A percentile compares a stretch with the other conserved stretches of the same genome.
Conservation (phyloP, 2,797 vertebrate genomes). For the Spinus olivaceus region DNA sequence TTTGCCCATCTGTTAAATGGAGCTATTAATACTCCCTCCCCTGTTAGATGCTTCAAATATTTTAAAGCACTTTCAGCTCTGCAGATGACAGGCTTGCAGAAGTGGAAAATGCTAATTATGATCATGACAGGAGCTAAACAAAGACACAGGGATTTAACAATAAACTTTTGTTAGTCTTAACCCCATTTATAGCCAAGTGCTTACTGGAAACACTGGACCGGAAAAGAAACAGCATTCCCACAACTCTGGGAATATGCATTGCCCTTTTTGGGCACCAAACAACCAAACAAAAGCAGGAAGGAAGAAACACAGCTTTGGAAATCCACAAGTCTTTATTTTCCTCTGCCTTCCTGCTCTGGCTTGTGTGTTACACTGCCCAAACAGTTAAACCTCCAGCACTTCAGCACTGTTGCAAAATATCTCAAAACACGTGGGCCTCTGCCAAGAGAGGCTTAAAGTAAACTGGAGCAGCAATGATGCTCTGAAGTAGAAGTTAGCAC, state of each 20-base stretch:
- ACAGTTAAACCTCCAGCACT: not conserved
- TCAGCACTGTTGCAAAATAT: not conserved
- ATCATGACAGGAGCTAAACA: slow-evolving; percentile 23
- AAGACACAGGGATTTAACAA: not conserved
- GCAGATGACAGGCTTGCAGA: slow-evolving; percentile 45
- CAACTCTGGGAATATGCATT: not conserved
- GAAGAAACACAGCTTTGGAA: slow-evolving; percentile 46
- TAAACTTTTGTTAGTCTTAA: slow-evolving; percentile 16
- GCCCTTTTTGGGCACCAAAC: not conserved
- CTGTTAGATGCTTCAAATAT: slow-evolving; percentile 23
- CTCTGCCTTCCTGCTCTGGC: slow-evolving; percentile 16
- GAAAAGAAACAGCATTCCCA: slow-evolving; percentile 44
- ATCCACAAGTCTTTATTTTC: not conserved
- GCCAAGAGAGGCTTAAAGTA: slow-evolving; percentile 14
- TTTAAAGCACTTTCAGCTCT: slow-evolving; percentile 40
- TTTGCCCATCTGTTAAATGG: slow-evolving; percentile 50
- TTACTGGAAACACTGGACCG: slow-evolving; percentile 11
- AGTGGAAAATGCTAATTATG: slow-evolving; percentile 54
- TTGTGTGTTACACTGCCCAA: not conserved
- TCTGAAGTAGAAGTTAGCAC: not conserved
- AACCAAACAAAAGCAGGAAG: slow-evolving; percentile 61
- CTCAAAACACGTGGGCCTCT: not conserved
- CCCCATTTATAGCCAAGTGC: not conserved
- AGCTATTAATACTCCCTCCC: slow-evolving; percentile 45
- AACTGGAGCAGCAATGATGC: not conserved